Evolutionary conservation across 2,797 vertebrate genomes (phyloP).

Genomic region (Sebastes nivosus): DNA sequence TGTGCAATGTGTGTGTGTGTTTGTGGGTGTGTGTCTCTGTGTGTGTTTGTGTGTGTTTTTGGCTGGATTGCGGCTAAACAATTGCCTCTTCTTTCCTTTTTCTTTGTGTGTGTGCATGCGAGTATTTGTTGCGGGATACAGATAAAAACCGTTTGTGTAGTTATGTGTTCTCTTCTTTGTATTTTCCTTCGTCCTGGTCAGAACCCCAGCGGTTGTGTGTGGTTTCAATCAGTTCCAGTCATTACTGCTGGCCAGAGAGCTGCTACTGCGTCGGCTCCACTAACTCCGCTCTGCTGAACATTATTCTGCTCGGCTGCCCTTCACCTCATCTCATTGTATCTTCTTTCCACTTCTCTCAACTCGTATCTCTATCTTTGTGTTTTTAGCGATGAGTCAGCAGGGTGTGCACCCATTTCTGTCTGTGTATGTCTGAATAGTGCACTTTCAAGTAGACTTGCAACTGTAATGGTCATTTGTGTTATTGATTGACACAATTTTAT

Average conservation of each 20-base stretch:
- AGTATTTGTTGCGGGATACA: constrained; percentile 25
- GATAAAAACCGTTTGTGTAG: constrained; percentile 23
- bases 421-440: background rate
- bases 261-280: constrained; percentile 26
- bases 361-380: constrained; percentile 16
- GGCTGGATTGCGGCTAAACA: constrained; percentile 62
- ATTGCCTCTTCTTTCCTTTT: constrained; percentile 48
- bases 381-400: constrained; percentile 37
- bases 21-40: constrained; percentile 46
- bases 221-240: constrained; percentile 65
- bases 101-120: background rate
- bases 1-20: constrained; percentile 52
- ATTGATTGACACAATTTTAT: background rate
- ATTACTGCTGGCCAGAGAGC: constrained; percentile 50
- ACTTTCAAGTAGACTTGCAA: background rate
- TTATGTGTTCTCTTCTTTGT: constrained; percentile 31
- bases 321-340: constrained; percentile 26
- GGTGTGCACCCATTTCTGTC: background rate
- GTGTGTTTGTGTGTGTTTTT: constrained; percentile 47
- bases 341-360: constrained; percentile 14
- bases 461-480: background rate
- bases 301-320: constrained; percentile 40
- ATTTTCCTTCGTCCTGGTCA: constrained; percentile 31
- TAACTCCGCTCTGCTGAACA: constrained; percentile 35
- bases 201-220: constrained; percentile 39